phyloP scores from a whole-genome alignment of 92 coral and sea anemone species.

The Pocillopora meandrina region DNA sequence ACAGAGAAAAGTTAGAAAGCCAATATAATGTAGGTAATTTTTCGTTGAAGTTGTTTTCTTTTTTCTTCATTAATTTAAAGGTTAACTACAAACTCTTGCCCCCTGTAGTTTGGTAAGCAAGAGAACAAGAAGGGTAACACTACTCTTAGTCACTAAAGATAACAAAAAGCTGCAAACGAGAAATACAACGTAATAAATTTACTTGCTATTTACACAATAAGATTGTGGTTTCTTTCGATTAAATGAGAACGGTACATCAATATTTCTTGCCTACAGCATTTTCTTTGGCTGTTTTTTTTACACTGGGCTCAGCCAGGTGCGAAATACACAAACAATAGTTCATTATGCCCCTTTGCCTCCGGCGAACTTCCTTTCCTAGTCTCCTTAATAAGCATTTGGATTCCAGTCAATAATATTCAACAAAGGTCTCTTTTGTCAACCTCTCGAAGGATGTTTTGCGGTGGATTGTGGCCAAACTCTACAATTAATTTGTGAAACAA shows the following conservation, averaged over 20 bases:
- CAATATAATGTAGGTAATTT: no score
- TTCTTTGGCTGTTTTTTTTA: not conserved
- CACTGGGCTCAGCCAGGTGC: conserved; percentile 28
- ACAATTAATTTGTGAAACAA: not conserved
- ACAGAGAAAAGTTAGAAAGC: no score
- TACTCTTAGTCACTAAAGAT: no score
- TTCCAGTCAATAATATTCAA: conserved; percentile 11
- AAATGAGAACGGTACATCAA: not conserved
- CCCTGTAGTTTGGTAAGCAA: no score
- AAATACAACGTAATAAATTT: no score
- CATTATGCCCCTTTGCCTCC: conserved; percentile 14
- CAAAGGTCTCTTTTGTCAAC: not conserved
- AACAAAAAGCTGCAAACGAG: no score
- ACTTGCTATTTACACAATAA: not conserved
- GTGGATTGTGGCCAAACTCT: not conserved
- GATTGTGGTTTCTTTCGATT: not conserved
- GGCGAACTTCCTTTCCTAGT: not conserved
- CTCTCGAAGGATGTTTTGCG: not conserved
- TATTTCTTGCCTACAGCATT: not conserved
- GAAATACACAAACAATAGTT: conserved; percentile 24
- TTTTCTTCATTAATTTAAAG: no score
- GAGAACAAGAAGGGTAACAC: no score
- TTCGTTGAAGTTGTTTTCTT: no score
- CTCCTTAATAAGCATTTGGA: not conserved
- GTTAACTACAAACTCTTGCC: no score